phyloP scores from a whole-genome alignment of 2,113 vertebrate species.

The Apeltes quadracus region DNA sequence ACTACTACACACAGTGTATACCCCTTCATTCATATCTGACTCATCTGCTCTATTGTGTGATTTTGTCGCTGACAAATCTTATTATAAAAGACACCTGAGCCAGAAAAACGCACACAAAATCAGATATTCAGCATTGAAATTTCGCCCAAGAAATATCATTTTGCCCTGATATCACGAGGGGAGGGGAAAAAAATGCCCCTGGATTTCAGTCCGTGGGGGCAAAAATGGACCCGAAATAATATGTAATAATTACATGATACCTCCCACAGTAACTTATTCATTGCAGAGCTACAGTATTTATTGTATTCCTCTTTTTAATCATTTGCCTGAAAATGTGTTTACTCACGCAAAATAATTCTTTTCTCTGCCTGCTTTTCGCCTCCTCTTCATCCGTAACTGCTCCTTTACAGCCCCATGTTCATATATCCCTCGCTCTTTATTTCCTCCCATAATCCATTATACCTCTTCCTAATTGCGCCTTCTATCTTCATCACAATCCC shows the following conservation, averaged over 20 bases:
- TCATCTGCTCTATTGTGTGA: conserved; percentile 7
- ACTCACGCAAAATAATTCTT: conserved; percentile 33
- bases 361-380: conserved; percentile 5
- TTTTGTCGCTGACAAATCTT: conserved; percentile 10
- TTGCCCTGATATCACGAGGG: too few species aligned
- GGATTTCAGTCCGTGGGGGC: too few species aligned
- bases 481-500: conserved; percentile 40
- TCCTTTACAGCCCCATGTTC: conserved; percentile 27
- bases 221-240: too few species aligned
- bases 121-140: too few species aligned
- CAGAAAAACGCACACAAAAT: conserved; percentile 5
- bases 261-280: conserved; percentile 18
- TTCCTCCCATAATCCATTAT: conserved; percentile 17
- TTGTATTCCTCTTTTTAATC: conserved; percentile 37
- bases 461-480: conserved; percentile 23
- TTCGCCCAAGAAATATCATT: too few species aligned
- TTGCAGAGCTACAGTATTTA: background rate
- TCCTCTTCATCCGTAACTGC: conserved; percentile 34
- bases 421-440: conserved; percentile 14
- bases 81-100: conserved; percentile 40
- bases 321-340: conserved; percentile 36
- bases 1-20: background rate
- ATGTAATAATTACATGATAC: conserved; percentile 31
- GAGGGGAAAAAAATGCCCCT: too few species aligned
- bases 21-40: conserved; percentile 15